Conservation (phyloP, 1,140 invertebrate species). For the Formica exsecta region DNA sequence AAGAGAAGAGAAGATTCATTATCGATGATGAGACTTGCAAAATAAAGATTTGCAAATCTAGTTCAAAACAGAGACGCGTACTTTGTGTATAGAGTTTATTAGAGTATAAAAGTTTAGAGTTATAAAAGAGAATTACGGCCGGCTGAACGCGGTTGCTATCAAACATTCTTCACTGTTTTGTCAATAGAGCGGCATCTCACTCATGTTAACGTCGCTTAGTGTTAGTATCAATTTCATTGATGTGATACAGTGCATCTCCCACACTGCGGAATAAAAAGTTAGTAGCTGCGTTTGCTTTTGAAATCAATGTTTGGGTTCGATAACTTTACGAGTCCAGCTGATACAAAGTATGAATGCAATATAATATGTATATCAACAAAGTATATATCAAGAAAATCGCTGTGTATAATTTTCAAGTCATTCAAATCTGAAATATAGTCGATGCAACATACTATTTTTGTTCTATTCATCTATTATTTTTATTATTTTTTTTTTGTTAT, state of each 20-base stretch:
- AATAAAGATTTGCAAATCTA: slow-evolving; percentile 3
- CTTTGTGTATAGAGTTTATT: not conserved
- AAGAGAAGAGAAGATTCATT: not conserved
- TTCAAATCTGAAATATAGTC: not conserved
- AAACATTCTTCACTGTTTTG: slow-evolving; percentile 44
- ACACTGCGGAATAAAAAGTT: not conserved
- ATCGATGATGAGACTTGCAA: not conserved
- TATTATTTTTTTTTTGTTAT: not conserved
- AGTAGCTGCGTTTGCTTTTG: not conserved
- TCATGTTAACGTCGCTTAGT: slow-evolving; percentile 6
- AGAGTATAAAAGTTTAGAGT: not conserved
- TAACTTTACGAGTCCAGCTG: not conserved
- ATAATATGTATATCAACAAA: not conserved
- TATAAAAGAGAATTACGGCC: not conserved
- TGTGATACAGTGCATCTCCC: not conserved
- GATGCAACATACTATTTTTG: not conserved
- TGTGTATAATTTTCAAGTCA: not conserved
- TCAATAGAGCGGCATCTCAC: slow-evolving; percentile 44
- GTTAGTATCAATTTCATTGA: slow-evolving; percentile 16
- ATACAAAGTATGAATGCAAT: not conserved
- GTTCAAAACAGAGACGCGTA: not conserved
- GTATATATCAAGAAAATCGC: not conserved
- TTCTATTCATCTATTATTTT: not conserved
- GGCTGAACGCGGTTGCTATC: slow-evolving; percentile 13
- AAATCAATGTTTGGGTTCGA: not conserved